Base-by-base conservation (phyloP, 2,113 vertebrate species). In the Eleginops maclovinus region DNA sequence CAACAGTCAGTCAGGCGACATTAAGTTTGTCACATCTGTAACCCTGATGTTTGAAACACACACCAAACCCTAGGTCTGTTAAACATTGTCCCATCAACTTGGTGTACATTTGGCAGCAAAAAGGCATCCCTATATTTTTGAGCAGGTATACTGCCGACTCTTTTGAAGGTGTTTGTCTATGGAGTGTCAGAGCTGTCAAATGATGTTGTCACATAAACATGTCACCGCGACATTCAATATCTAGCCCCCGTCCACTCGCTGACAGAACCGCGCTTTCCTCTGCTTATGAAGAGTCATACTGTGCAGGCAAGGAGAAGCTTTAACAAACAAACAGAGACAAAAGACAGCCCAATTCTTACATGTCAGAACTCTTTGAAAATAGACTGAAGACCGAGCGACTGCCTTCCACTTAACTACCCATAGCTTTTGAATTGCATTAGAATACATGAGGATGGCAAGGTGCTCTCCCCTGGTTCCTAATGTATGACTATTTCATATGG, bases 401-500 rank as follows among this genome's bases (percentile, higher is more conserved):
- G 64, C 82, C 84, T 85, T 41, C 51, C 75, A 60, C 81, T 89
- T 88, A 90, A 87, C 81, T 83, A 84, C 51, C 85, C 88, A 31
- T 46, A 68, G 75, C 87, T 89, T 86, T 83, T 90, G 88, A 90
- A 91, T 92, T 0, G 55, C 80, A 93, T 93, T 91, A 91, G 76
- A 92, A 93, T 93, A 91, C 83, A 91, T 86, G 89, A 92, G 89
- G 83, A 85, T 75, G 66, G 88, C 13, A 56, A 87, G 87, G 87
- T 89, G 82, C 82, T 75, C 84, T 87, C 90, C 92, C 94, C 94
- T 95, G 96, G 94, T 96, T 96, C 96, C 95, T 96, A 97, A 97
- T 97, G 96, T 96, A 96, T 96, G 96, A 97, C 96, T 97, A 96
- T 96, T 97, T 97, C 96, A 96, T 97, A 97, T 97, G 96, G 90